These are phyloP conservation scores for Acronicta leporina DNA, from an alignment of 2,888 invertebrate genomes.

Conservation along the genomic window DNA sequence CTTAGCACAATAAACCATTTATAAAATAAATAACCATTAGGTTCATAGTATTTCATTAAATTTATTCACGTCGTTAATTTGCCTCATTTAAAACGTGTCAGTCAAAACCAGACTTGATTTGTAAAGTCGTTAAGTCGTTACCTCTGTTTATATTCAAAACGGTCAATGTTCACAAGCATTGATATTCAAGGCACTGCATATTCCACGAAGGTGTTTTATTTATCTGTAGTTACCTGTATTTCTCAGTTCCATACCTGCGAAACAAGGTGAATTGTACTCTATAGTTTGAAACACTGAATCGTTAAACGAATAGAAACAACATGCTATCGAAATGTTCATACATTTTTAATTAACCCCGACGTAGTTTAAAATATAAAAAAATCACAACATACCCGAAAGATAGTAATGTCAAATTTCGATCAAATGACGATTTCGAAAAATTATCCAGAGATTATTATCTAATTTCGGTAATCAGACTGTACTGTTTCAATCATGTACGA, in stretches of 20 bases:
- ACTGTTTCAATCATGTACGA: no score
- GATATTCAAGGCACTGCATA: conserved; percentile 34
- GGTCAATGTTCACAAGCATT: conserved; percentile 23
- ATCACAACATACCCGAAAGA: no score
- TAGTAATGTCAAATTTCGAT: no score
- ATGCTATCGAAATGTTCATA: no score
- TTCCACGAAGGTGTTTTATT: conserved; percentile 20
- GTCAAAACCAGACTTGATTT: conserved; percentile 1
- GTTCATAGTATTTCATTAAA: conserved; percentile 16
- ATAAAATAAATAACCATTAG: conserved; percentile 16
- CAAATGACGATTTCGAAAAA: no score
- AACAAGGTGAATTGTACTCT: no score
- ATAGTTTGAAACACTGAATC: no score
- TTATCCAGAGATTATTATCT: no score
- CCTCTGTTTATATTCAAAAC: conserved; percentile 25
- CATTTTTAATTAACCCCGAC: no score
- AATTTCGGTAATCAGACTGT: no score
- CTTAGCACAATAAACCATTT: conserved; percentile 37
- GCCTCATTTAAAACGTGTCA: conserved; percentile 5
- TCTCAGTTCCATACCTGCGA: not conserved
- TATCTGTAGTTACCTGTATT: conserved; percentile 12
- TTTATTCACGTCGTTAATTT: conserved; percentile 3
- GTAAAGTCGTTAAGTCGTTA: conserved; percentile 16
- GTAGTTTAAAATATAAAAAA: no score
- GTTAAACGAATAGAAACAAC: no score